Evolutionary conservation across 2,888 invertebrate genomes (phyloP), one percentile per base, ranked within the genome.

Genomic region (Ephialtes manifestator): DNA sequence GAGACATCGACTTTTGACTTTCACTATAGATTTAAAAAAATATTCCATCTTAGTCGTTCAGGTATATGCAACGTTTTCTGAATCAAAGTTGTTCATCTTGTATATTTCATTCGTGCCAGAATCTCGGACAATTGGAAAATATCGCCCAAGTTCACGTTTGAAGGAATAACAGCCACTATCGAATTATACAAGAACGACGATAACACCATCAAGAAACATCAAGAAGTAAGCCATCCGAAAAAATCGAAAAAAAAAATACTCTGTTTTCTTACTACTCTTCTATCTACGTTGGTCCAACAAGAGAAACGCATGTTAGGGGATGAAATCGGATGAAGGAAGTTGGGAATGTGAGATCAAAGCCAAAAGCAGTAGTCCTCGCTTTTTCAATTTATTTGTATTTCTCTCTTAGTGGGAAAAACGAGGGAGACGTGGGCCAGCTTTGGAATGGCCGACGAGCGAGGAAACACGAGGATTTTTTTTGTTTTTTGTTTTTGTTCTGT

Each of bases 281-380:
- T 51, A 15, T 58, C 46, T n/a, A 48, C 53, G 35, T 55, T 51
- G 5, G 5, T 18, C 7, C 18, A 10, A 58, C 11, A 20, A 11
- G 28, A 28, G 28, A 28, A 67, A 7, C 51, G 11, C 48, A 20
- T 39, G 65, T 11, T 43, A 71, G 15, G 28, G 24, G 11, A n/a
- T 28, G 68, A 68, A 51, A 70, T 70, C 39, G 24, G 28, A 68
- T 51, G 51, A 70, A 75, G 48, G 39, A 76, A 58, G 28, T 28
- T 13, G 24, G 43, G 46, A 24, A 76, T 18, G 43, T 51, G 28
- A 53, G 68, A 51, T 76, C 82, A 65, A 82, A 77, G 71, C 28
- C 18, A 18, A 53, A 24, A 65, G 63, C 18, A 20, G 8, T 35
- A 31, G 18, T n/a, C 51, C 7, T n/a, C 51, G 35, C n/a, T 51